These are phyloP conservation scores for Ptilorrhoa leucosticta DNA, from an alignment of 2,113 vertebrate species.

Conservation along the genomic window DNA sequence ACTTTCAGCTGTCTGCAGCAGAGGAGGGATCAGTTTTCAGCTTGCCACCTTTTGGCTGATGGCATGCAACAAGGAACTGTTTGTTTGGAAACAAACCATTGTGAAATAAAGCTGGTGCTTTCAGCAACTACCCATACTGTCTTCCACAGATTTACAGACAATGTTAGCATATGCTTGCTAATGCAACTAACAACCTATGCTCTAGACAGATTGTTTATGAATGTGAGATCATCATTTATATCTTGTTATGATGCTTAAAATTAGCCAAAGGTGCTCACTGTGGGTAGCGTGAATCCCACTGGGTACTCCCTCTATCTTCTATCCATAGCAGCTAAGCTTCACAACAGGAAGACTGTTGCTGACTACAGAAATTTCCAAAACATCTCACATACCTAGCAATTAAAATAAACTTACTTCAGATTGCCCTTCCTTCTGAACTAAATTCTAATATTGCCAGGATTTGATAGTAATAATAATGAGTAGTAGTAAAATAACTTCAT, in stretches of 20 bases:
- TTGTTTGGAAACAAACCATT: background rate
- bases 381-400: background rate
- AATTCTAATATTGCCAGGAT: background rate
- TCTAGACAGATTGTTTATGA: background rate
- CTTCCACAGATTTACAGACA: background rate
- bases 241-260: background rate
- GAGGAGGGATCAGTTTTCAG: background rate
- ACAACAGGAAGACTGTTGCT: background rate
- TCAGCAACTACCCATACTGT: background rate
- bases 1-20: background rate
- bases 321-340: background rate
- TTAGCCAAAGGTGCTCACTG: background rate
- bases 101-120: background rate
- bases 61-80: background rate
- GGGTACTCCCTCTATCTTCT: background rate
- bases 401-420: background rate
- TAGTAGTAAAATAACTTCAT: background rate
- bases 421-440: background rate
- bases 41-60: background rate
- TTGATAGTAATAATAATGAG: background rate
- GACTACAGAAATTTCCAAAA: background rate
- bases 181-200: conserved; percentile 7
- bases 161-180: background rate
- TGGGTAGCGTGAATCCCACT: background rate
- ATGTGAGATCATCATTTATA: background rate